Percentiles rank a stretch among this genome's conserved stretches.
Conservation (phyloP, 2,113 vertebrate genomes). For the Rhinolophus sinicus region DNA sequence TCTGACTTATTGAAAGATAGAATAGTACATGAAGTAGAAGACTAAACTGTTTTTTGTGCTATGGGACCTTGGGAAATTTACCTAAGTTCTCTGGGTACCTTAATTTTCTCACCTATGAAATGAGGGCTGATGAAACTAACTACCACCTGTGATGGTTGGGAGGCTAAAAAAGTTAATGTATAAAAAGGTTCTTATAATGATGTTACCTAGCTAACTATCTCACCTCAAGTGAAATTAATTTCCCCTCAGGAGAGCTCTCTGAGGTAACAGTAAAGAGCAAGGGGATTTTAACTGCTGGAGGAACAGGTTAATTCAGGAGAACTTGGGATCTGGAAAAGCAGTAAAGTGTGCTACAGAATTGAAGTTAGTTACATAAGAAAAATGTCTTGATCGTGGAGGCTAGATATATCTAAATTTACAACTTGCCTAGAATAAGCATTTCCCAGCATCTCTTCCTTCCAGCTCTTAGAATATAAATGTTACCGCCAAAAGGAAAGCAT, state of each 20-base stretch:
- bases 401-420: background rate
- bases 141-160: background rate
- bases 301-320: background rate
- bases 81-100: background rate
- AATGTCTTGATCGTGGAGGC: background rate
- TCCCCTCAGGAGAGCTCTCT: background rate
- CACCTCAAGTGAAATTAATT: background rate
- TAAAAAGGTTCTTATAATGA: background rate
- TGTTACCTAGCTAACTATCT: background rate
- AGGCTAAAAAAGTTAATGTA: background rate
- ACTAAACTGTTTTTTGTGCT: background rate
- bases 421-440: background rate
- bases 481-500: background rate
- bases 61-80: background rate
- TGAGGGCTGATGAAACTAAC: background rate
- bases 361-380: background rate
- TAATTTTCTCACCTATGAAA: background rate
- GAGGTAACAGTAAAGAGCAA: background rate
- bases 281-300: background rate
- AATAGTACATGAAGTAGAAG: background rate
- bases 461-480: background rate
- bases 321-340: background rate
- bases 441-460: background rate
- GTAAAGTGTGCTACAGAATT: accelerated
- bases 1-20: background rate